Evolutionary conservation across 2,888 invertebrate genomes (phyloP).

Genomic region (Teinopalpus imperialis): DNA sequence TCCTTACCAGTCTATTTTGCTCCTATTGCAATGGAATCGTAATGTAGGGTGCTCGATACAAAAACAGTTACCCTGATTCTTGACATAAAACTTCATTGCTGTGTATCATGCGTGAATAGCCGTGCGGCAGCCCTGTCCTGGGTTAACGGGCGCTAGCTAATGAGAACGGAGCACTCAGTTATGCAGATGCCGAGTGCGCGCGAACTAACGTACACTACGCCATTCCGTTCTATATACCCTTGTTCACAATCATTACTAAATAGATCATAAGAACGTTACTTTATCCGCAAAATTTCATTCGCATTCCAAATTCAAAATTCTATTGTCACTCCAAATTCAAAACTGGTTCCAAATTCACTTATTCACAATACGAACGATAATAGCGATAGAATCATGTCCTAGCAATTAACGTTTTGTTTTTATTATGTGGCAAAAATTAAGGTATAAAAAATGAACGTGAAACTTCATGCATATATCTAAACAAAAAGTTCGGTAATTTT

Average conservation of each 20-base stretch:
- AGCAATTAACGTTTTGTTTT: too few species aligned
- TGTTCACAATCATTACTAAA: constrained; percentile 19
- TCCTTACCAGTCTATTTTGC: too few species aligned
- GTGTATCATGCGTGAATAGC: not conserved
- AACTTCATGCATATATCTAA: too few species aligned
- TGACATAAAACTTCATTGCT: too few species aligned
- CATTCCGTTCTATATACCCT: constrained; percentile 22
- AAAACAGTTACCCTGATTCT: too few species aligned
- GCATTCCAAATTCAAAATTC: constrained; percentile 11
- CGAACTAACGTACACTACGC: constrained; percentile 29
- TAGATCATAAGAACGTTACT: constrained; percentile 14
- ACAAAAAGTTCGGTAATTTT: too few species aligned
- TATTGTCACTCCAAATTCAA: not conserved
- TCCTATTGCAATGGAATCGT: too few species aligned
- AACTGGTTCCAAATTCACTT: not conserved
- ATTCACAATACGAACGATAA: too few species aligned
- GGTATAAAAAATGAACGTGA: too few species aligned
- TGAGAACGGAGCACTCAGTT: constrained; percentile 72
- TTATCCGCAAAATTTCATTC: constrained; percentile 11
- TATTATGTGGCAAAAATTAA: too few species aligned
- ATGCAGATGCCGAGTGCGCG: constrained; percentile 63
- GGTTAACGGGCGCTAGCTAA: constrained; percentile 73
- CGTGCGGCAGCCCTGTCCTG: constrained; percentile 33
- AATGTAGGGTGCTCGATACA: too few species aligned
- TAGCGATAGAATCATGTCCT: too few species aligned